These are phyloP conservation scores for Holotrichia oblita DNA, from an alignment of 1,140 invertebrate genomes.

Conservation along the genomic window DNA sequence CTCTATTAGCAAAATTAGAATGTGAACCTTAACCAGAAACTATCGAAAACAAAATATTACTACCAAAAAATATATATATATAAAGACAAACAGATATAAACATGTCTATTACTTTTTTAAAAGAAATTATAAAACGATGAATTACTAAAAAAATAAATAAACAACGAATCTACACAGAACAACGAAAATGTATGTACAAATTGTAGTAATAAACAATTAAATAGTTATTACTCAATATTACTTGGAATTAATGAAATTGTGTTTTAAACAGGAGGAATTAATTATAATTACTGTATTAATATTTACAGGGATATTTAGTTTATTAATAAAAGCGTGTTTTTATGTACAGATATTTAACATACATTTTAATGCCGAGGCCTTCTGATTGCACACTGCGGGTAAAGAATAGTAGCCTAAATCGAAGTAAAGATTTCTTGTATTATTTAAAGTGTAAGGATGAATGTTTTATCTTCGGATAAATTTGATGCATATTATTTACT, in stretches of 20 bases:
- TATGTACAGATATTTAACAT: neutral
- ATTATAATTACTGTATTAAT: neutral
- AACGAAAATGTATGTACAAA: neutral
- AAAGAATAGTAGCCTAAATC: too few relatives aligned
- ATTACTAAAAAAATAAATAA: neutral
- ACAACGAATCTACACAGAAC: neutral
- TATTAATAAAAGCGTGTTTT: slow-evolving; percentile 9
- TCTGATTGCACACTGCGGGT: too few relatives aligned
- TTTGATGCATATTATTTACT: too few relatives aligned
- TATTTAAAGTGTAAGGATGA: too few relatives aligned
- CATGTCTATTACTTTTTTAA: neutral
- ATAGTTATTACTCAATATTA: slow-evolving; percentile 31
- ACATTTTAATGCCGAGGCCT: too few relatives aligned
- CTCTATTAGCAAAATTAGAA: neutral
- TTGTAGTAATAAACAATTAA: neutral
- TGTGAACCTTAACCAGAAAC: slow-evolving; percentile 15
- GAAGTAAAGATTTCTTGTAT: too few relatives aligned
- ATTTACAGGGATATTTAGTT: slow-evolving; percentile 9
- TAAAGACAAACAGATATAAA: neutral
- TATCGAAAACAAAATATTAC: neutral
- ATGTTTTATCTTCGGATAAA: too few relatives aligned
- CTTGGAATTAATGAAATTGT: too few relatives aligned
- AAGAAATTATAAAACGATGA: neutral
- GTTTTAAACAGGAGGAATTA: neutral
- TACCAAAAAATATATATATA: neutral